Evolutionary conservation across 2,888 invertebrate genomes (phyloP).

Genomic region (Coremacera marginata): DNA sequence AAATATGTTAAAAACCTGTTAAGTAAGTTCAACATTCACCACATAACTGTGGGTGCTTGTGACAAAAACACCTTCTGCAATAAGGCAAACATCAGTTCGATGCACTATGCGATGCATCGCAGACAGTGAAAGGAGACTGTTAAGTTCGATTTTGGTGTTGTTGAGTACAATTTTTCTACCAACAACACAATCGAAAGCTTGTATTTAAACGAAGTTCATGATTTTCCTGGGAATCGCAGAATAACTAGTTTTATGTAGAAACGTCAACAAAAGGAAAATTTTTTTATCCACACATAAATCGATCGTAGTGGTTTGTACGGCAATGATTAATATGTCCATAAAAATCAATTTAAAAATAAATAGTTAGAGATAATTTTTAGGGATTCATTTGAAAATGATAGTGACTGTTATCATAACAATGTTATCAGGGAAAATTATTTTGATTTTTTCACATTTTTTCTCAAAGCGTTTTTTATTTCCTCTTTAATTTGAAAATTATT

Average conservation of each 20-base stretch:
- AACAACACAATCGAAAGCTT: constrained; percentile 3
- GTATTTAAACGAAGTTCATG: neutral
- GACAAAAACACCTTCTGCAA: constrained; percentile 25
- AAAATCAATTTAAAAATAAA: too few species aligned
- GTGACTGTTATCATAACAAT: too few species aligned
- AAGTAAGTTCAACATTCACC: constrained; percentile 10
- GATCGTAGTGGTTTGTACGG: neutral
- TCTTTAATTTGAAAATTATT: too few species aligned
- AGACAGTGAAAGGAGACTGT: constrained; percentile 30
- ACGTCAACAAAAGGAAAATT: constrained; percentile 10
- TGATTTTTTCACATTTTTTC: neutral
- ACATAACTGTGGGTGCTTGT: constrained; percentile 5
- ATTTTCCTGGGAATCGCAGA: neutral
- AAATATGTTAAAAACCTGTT: too few species aligned
- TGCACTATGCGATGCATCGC: constrained; percentile 15
- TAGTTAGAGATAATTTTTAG: too few species aligned
- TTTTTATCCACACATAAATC: neutral
- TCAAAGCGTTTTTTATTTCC: neutral
- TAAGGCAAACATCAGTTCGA: constrained; percentile 30
- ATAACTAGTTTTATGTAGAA: constrained; percentile 20
- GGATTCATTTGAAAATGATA: constrained; percentile 6
- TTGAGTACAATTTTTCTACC: neutral
- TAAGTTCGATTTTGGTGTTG: constrained; percentile 15
- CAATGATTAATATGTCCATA: constrained; percentile 15
- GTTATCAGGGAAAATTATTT: too few species aligned